Percentiles rank a stretch among this genome's conserved stretches.
These are phyloP conservation scores for Pararge aegeria DNA, from an alignment of 1,140 invertebrate genomes.

Conservation along the genomic window DNA sequence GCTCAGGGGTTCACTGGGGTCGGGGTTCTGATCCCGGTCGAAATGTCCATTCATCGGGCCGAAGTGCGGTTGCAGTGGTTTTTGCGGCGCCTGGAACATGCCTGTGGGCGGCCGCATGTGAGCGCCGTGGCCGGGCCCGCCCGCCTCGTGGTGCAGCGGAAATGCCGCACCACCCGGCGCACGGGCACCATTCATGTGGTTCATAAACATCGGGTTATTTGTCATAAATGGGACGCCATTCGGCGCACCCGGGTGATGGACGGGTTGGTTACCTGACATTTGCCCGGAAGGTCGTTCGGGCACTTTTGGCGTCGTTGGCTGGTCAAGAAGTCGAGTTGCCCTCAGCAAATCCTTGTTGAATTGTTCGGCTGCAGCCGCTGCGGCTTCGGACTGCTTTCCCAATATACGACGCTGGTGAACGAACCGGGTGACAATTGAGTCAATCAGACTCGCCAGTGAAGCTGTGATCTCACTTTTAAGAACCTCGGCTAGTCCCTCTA, in stretches of 20 bases:
- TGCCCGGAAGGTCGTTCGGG: conserved; percentile 84
- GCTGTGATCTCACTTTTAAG: conserved; percentile 94
- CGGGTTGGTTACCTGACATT: conserved; percentile 82
- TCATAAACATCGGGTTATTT: conserved; percentile 71
- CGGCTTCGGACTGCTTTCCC: conserved; percentile 87
- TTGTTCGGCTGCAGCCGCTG: conserved; percentile 87
- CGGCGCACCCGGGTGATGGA: conserved; percentile 69
- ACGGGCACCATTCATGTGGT: conserved; percentile 76
- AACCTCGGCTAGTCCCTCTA: conserved; percentile 92
- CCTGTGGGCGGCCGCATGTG: conserved; percentile 86
- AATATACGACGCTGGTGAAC: conserved; percentile 88
- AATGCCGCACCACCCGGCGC: conserved; percentile 79
- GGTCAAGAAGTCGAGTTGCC: conserved; percentile 90
- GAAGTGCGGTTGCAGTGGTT: conserved; percentile 84
- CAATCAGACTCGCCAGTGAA: conserved; percentile 91
- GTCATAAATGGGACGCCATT: conserved; percentile 67
- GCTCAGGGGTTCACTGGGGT: conserved; percentile 96
- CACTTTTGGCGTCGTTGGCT: conserved; percentile 90
- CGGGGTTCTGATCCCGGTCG: conserved; percentile 85
- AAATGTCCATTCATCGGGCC: conserved; percentile 85
- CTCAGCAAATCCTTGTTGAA: conserved; percentile 90
- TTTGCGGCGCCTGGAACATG: conserved; percentile 90
- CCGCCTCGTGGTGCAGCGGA: conserved; percentile 69
- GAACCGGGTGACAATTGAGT: conserved; percentile 92
- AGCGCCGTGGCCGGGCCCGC: conserved; percentile 83